Evolutionary conservation across 2,888 invertebrate genomes (phyloP), one percentile per base, ranked within the genome.

Genomic region (Tuberolachnus salignus): DNA sequence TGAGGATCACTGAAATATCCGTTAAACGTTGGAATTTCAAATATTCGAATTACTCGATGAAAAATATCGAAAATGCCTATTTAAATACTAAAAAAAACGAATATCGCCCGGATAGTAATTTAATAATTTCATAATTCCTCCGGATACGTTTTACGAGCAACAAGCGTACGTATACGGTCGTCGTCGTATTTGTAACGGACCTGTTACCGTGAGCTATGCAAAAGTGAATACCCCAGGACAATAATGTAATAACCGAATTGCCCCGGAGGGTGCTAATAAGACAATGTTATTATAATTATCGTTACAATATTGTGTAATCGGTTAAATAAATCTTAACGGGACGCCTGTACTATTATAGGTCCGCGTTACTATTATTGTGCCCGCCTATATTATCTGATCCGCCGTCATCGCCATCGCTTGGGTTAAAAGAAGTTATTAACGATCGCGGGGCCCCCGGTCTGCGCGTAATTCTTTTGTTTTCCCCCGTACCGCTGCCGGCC

Each of bases 381-480:
- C 34, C 3, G 6, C 34, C 34, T 34, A 34, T 34, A 34, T 49
- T 78, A 78, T 78, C 75, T 67, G 75, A 78, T 78, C 59, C 13
- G 21, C 11, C 67, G 67, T 78, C 67, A 66, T 14, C 34, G 34
- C 34, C 34, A 6, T 34, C 34, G 34, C 6, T 3, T 4, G 49
- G 66, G 49, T 59, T n/a, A n/a, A 67, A 67, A 78, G 21, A 78
- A 78, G 67, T 67, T 78, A 78, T 78, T 78, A 78, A 78, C 75
- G 75, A 67, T 67, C 67, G 49, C 67, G 49, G 16, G 10, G 49
- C n/a, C 34, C n/a, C 0, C 57, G 34, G n/a, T 34, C 6, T 34
- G 6, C 6, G 21, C 44, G 19, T 46, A 3, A 59, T 67, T 75
- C 67, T 75, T 75, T 75, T 78, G 67, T 78, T 69, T 78, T 67